A percentile compares a stretch with the other conserved stretches of the same genome.
These are phyloP conservation scores for Cosmia pyralina DNA, from an alignment of 2,888 invertebrate species.

Conservation along the genomic window DNA sequence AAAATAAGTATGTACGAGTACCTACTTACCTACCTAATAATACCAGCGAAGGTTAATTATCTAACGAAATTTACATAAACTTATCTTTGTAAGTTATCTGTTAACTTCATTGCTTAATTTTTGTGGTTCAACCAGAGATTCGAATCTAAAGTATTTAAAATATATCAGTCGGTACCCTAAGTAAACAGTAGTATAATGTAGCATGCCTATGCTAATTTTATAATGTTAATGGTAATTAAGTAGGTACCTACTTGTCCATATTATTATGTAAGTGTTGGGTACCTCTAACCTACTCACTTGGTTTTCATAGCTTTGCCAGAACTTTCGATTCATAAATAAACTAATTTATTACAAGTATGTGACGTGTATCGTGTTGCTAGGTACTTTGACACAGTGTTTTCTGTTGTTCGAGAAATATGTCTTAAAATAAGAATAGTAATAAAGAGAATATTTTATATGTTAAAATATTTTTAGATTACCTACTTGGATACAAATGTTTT, in stretches of 20 bases:
- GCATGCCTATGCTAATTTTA: not conserved
- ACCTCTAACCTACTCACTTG: not conserved
- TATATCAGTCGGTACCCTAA: not conserved
- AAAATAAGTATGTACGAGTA: constrained; percentile 4
- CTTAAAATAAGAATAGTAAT: no score
- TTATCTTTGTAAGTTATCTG: constrained; percentile 16
- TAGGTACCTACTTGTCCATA: not conserved
- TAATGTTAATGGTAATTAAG: not conserved
- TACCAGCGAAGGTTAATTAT: constrained; percentile 35
- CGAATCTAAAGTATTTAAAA: not conserved
- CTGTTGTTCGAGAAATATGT: no score
- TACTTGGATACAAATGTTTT: no score
- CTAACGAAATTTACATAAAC: not conserved
- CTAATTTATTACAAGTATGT: no score
- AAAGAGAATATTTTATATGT: no score
- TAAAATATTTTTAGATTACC: no score
- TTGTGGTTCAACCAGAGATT: constrained; percentile 8
- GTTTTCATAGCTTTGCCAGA: constrained; percentile 2
- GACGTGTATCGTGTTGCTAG: not conserved
- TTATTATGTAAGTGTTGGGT: not conserved
- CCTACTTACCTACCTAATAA: constrained; percentile 12
- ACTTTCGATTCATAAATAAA: not conserved
- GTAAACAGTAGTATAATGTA: not conserved
- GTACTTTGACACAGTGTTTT: no score
- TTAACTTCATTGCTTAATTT: constrained; percentile 13